Evolutionary conservation across 2,888 invertebrate genomes (phyloP).

Genomic region (Drosophila fulvimacula): DNA sequence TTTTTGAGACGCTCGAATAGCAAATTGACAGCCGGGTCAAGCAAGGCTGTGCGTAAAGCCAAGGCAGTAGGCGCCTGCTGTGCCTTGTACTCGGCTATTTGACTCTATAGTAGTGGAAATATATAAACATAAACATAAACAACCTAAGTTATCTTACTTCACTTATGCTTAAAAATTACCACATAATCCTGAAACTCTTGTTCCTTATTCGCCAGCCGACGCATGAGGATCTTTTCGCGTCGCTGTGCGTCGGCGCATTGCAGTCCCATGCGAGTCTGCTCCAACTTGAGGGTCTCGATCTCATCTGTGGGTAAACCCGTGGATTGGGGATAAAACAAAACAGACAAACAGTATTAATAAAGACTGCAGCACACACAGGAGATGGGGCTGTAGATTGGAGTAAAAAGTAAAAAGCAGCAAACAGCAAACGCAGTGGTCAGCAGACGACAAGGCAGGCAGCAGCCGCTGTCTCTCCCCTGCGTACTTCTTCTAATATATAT

Average conservation of each 20-base stretch:
- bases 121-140: not conserved
- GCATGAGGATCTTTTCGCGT: conserved; percentile 95
- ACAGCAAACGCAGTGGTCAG: conserved; percentile 47
- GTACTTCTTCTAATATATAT: conserved; percentile 47
- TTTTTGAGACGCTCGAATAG: conserved; percentile 95
- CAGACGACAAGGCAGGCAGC: not conserved
- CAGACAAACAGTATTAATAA: conserved; percentile 34
- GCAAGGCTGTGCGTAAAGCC: conserved; percentile 91
- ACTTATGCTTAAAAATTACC: conserved; percentile 86
- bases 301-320: conserved; percentile 73
- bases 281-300: conserved; percentile 86
- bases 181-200: conserved; percentile 98
- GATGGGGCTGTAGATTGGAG: conserved; percentile 2
- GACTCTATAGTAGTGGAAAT: conserved; percentile 87
- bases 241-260: conserved; percentile 94
- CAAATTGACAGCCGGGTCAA: conserved; percentile 98
- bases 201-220: conserved; percentile 96
- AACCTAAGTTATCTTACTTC: not conserved
- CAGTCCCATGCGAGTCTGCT: conserved; percentile 91
- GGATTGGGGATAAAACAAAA: conserved; percentile 16
- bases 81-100: conserved; percentile 96
- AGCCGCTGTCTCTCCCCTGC: not conserved
- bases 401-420: conserved; percentile 52
- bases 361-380: not conserved
- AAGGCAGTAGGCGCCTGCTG: conserved; percentile 92